Base-by-base conservation (phyloP, 2,113 vertebrate genomes). In the Formicarius rufipectus region DNA sequence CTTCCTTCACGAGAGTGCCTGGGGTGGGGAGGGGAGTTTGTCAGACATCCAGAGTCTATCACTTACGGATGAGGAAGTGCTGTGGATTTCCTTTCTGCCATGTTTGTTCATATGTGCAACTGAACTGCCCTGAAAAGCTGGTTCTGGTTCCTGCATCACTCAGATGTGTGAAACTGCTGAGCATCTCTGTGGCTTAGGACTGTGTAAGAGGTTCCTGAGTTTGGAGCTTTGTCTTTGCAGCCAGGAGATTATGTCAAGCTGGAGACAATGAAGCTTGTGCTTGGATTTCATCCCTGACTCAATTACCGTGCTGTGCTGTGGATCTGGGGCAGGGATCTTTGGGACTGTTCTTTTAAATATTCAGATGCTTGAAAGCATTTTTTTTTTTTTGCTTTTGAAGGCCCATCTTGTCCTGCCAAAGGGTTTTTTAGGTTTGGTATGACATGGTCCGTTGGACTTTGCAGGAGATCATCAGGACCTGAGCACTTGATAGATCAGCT, bases 31-130 rank as follows among this genome's bases (percentile, higher is more conserved):
- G 24, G 66, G 53, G 77, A 66, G n/a, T 67, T 93, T 90, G 56
- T 96, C 93, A 84, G 68, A 75, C 69, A 45, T 93, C 92, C 87
- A 84, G 64, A 77, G 67, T 71, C 69, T 91, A 24, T 88, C 73
- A 45, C 68, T 83, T 68, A 63, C 59, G 0, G 52, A 50, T 81
- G 45, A 95, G 69, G 71, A 95, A 91, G 42, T 81, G 80, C 28
- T 53, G 20, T 78, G 83, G 35, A 30, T 82, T 87, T 95, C 45
- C 83, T 75, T 86, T 93, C 78, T 90, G 64, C 50, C 6, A 0
- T 81, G 66, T 80, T 81, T 86, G 23, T 68, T 81, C 2, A 2
- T 21, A 2, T 22, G 2, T 42, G 67, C 59, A n/a, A 67, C 67
- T n/a, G 59, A 89, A 67, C 27, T 89, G 45, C 35, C 53, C 39